Conservation (phyloP, 2,113 vertebrate species). For the Herpailurus yagouaroundi region DNA sequence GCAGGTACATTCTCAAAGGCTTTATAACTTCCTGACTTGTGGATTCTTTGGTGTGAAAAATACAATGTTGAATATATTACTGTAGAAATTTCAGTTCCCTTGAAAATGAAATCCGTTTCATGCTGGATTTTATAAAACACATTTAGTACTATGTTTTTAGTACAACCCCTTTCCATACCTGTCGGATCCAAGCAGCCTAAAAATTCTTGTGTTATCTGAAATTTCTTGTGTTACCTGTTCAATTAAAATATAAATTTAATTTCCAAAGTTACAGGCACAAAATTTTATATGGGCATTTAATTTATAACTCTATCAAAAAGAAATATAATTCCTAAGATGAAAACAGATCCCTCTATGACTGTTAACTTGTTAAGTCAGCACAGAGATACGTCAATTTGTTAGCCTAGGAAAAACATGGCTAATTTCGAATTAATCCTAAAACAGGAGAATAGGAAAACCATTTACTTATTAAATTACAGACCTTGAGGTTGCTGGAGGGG, state of each 20-base stretch:
- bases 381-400: neutral
- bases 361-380: neutral
- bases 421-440: slow-evolving; percentile 32
- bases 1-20: neutral
- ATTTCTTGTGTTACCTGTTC: slow-evolving; percentile 98
- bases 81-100: slow-evolving; percentile 49
- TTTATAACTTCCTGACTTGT: slow-evolving; percentile 7
- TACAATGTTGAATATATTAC: neutral
- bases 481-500: neutral
- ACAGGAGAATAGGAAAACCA: neutral
- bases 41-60: slow-evolving; percentile 4
- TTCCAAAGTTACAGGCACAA: slow-evolving; percentile 58
- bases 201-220: slow-evolving; percentile 97
- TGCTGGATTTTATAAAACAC: neutral
- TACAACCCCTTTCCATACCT: slow-evolving; percentile 87
- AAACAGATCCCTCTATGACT: neutral
- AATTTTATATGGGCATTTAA: slow-evolving; percentile 15
- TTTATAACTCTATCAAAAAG: neutral
- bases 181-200: slow-evolving; percentile 98
- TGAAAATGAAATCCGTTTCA: slow-evolving; percentile 26
- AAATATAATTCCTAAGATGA: neutral
- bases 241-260: slow-evolving; percentile 68
- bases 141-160: neutral
- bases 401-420: neutral
- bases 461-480: slow-evolving; percentile 23